Percentiles rank a stretch among this genome's conserved stretches.
Evolutionary conservation across 1,140 invertebrate species (phyloP).

Genomic region (Drosophila arawakana): DNA sequence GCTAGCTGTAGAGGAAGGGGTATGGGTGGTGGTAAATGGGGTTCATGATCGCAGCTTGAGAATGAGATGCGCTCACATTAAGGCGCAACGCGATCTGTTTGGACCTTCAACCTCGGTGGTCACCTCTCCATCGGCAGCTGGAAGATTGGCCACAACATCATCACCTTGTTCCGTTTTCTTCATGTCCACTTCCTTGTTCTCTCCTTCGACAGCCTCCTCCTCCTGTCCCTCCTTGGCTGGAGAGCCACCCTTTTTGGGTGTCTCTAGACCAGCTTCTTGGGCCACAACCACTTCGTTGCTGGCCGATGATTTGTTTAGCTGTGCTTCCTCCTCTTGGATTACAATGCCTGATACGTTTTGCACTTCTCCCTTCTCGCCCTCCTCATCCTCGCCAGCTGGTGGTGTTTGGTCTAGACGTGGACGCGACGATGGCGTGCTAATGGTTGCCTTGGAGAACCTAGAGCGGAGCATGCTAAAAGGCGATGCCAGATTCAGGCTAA

Average conservation of each 20-base stretch:
- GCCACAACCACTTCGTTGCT: conserved; percentile 56
- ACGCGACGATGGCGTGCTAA: conserved; percentile 59
- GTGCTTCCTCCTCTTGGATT: conserved; percentile 60
- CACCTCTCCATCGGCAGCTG: conserved; percentile 20
- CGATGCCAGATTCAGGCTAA: conserved; percentile 69
- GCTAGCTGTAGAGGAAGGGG: conserved; percentile 32
- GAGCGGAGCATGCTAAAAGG: conserved; percentile 72
- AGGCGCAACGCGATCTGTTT: conserved; percentile 67
- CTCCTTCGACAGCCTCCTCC: conserved; percentile 24
- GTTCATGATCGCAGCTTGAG: not conserved
- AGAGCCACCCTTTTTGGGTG: conserved; percentile 53
- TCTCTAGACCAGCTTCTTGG: conserved; percentile 61
- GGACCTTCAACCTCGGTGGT: conserved; percentile 39
- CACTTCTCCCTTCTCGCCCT: conserved; percentile 48
- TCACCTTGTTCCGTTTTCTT: conserved; percentile 23
- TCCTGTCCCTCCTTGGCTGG: conserved; percentile 10
- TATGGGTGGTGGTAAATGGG: not conserved
- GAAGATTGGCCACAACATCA: conserved; percentile 32
- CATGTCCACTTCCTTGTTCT: conserved; percentile 12
- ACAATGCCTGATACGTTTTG: conserved; percentile 72
- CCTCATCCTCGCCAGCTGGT: conserved; percentile 49
- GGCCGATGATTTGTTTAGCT: conserved; percentile 43
- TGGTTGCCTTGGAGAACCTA: conserved; percentile 65
- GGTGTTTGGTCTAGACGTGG: conserved; percentile 48
- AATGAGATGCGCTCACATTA: conserved; percentile 60